Evolutionary conservation across 1,140 invertebrate genomes (phyloP), one percentile per base, ranked within the genome.

Genomic region (Sarcophaga bullata): DNA sequence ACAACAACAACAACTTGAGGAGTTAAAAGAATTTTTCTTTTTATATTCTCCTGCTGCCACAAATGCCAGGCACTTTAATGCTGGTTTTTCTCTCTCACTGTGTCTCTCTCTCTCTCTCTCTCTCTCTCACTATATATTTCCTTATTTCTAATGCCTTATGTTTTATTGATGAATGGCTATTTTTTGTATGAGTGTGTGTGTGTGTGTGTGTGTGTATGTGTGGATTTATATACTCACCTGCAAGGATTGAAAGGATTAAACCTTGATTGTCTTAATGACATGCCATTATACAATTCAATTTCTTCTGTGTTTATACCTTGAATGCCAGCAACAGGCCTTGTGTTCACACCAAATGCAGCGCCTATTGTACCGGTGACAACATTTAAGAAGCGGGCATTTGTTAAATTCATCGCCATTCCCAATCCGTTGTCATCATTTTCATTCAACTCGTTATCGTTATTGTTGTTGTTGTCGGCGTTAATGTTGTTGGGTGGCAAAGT

Each of bases 231-330:
- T 46, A 80, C 86, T 86, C 47, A 90, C 89, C 89, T 84, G 8
- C 88, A 90, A 50, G 88, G 88, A 84, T 89, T 85, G 83, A 89
- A 89, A 49, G 88, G 88, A 86, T 86, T 89, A 73, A 86, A 89
- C 49, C 84, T 85, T 54, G 88, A 88, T 47, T 86, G 84, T 17
- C 88, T 85, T 82, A 89, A 84, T 4, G 88, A 87, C 76, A 73
- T 80, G 9, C 86, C 86, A 85, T 89, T 86, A 78, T 89, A 89
- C 58, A 89, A 86, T 25, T 84, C 81, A 49, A 89, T 85, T 50
- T 80, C 75, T 54, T 84, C 83, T 1, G 62, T 68, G 25, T 48
- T 37, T 25, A 81, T 83, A 6, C 19, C 48, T 11, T 58, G 76
- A n/a, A 76, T 49, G 54, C 54, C 37, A 80, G 73, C 68, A 58